A percentile compares a stretch with the other conserved stretches of the same genome.
Evolutionary conservation across 1,140 invertebrate species (phyloP).

Genomic region (Camponotus floridanus): DNA sequence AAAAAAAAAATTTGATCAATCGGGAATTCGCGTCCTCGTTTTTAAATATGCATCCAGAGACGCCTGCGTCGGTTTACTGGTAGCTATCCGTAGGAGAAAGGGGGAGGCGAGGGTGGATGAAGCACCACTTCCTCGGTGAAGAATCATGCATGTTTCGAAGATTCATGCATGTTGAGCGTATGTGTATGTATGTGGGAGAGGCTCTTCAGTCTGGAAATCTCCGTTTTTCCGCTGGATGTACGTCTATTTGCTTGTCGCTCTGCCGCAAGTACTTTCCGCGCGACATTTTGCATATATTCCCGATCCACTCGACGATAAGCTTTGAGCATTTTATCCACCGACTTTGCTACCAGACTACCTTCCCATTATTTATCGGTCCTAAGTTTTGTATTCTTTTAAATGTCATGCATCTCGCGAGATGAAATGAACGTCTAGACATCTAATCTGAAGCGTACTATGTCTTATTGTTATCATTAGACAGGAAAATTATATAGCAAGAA

Average conservation of each 20-base stretch:
- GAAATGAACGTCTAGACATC: background rate
- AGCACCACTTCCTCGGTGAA: slow-evolving; percentile 31
- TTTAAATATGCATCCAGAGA: slow-evolving; percentile 62
- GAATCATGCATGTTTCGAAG: slow-evolving; percentile 48
- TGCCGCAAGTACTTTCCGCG: slow-evolving; percentile 53
- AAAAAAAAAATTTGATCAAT: slow-evolving; percentile 57
- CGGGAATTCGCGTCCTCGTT: slow-evolving; percentile 36
- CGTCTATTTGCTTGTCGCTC: slow-evolving; percentile 50
- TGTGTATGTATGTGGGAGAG: slow-evolving; percentile 14
- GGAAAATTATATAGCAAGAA: too few relatives aligned
- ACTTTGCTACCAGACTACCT: slow-evolving; percentile 33
- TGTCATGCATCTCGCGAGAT: background rate
- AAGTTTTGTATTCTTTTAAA: slow-evolving; percentile 25
- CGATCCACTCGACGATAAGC: slow-evolving; percentile 55
- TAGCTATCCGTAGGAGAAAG: too few relatives aligned
- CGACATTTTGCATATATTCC: slow-evolving; percentile 54
- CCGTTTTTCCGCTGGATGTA: slow-evolving; percentile 54
- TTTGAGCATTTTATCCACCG: slow-evolving; percentile 47
- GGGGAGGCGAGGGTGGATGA: background rate
- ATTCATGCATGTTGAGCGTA: slow-evolving; percentile 17
- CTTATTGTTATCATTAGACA: too few relatives aligned
- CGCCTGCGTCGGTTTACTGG: slow-evolving; percentile 3
- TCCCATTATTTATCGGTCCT: slow-evolving; percentile 9
- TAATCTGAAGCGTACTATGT: background rate
- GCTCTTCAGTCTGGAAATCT: slow-evolving; percentile 53